These are phyloP conservation scores for Zeus faber DNA, from an alignment of 2,113 vertebrate genomes.

Conservation along the genomic window DNA sequence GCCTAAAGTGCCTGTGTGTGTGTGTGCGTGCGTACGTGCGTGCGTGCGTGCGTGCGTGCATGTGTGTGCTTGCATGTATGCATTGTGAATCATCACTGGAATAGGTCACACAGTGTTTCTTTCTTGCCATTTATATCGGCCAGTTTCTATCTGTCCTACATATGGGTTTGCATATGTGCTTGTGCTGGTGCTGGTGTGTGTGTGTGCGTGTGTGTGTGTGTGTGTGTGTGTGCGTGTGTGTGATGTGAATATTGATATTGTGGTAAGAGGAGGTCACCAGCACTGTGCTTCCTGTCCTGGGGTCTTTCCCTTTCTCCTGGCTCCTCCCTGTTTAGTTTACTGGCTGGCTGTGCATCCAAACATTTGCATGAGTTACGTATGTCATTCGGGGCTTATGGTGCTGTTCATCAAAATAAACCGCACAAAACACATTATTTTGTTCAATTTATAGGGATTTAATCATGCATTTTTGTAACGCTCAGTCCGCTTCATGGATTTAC, in stretches of 20 bases:
- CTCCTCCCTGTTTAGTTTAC: not conserved
- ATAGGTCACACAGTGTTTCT: conserved; percentile 15
- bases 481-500: too few species aligned
- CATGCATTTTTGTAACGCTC: too few species aligned
- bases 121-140: conserved; percentile 7
- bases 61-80: conserved; percentile 7
- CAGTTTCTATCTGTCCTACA: not conserved
- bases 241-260: not conserved
- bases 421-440: too few species aligned
- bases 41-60: conserved; percentile 5
- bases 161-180: conserved; percentile 20
- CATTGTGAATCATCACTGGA: conserved; percentile 26
- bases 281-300: not conserved
- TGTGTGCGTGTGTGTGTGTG: conserved; percentile 2
- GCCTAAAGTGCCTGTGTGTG: not conserved
- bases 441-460: too few species aligned
- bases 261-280: not conserved
- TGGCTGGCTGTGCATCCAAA: too few species aligned
- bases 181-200: conserved; percentile 20
- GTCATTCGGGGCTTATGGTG: too few species aligned
- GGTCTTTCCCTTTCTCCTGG: not conserved
- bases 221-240: conserved; percentile 1
- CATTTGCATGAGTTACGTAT: too few species aligned
- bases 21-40: not conserved
- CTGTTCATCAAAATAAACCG: too few species aligned